Base-by-base conservation (phyloP, 2,888 invertebrate species). In the Cyclophora albipunctata region DNA sequence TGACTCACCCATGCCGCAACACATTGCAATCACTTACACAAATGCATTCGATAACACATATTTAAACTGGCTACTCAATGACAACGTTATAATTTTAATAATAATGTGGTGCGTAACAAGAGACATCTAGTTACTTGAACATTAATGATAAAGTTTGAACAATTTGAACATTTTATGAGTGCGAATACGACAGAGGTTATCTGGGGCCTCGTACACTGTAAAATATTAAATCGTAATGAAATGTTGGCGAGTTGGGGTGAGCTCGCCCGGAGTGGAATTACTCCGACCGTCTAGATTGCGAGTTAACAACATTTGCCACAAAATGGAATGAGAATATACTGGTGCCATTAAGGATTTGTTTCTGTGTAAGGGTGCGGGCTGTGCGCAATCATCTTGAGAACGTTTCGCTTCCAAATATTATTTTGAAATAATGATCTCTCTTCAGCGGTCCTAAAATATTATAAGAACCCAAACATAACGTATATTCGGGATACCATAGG, bases 201-300 rank as follows among this genome's bases (percentile, higher is more conserved):
- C 48, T 42, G 49, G 45, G 49, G 52, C 51, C 49, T 52, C 45
- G 50, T 45, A 20, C 48, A 48, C 51, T 54, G 52, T 63, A 61
- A 64, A 66, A 67, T 71, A 70, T 67, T 56, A 61, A 64, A 66
- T 52, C 49, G 59, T 63, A 66, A 68, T 65, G 62, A 69, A 67
- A 66, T 60, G 58, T 47, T 41, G 54, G 49, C 51, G 49, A 57
- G 52, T 46, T 49, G 48, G 35, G 40, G 40, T 4, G n/a, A 40
- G 44, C 34, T 43, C 43, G 5, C 7, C 37, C 34, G 48, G 40
- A 41, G 35, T 20, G 49, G 51, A 51, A 62, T 63, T 58, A 63
- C 51, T 47, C 48, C 52, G 58, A 52, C 49, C 53, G 52, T 50
- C 59, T 58, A 57, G 64, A 71, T 75, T 70, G 68, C 58, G 51